Conservation (phyloP, 2,888 invertebrate genomes). For the Mythimna loreyi region DNA sequence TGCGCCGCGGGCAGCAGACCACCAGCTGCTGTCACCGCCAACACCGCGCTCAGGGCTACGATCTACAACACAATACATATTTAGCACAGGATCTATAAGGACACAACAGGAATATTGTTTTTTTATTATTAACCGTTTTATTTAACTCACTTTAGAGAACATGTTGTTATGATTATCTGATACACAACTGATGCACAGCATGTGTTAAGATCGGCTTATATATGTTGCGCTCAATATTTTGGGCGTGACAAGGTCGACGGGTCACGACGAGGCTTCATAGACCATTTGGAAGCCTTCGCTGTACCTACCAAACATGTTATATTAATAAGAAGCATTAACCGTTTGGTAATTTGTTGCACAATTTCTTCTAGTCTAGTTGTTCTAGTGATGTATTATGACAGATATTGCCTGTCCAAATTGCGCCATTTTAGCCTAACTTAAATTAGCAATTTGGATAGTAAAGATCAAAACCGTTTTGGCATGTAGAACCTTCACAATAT, state of each 20-base stretch:
- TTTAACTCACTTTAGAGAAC: conserved; percentile 83
- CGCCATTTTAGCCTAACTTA: conserved; percentile 14
- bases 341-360: conserved; percentile 56
- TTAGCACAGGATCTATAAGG: conserved; percentile 3
- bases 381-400: conserved; percentile 47
- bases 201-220: conserved; percentile 76
- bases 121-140: neutral
- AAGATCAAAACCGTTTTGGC: neutral
- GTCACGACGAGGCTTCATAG: conserved; percentile 74
- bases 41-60: conserved; percentile 77
- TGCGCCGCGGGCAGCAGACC: conserved; percentile 82
- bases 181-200: conserved; percentile 78
- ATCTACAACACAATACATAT: conserved; percentile 70
- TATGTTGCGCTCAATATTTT: conserved; percentile 75
- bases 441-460: conserved; percentile 24
- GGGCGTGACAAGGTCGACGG: conserved; percentile 83
- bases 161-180: conserved; percentile 75
- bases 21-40: conserved; percentile 82
- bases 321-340: conserved; percentile 46
- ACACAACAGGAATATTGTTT: neutral
- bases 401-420: conserved; percentile 32
- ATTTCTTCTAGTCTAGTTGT: conserved; percentile 52
- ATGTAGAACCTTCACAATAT: neutral
- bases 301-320: conserved; percentile 53
- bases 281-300: conserved; percentile 63